Evolutionary conservation across 1,140 invertebrate species (phyloP).

Genomic region (Nephila pilipes): DNA sequence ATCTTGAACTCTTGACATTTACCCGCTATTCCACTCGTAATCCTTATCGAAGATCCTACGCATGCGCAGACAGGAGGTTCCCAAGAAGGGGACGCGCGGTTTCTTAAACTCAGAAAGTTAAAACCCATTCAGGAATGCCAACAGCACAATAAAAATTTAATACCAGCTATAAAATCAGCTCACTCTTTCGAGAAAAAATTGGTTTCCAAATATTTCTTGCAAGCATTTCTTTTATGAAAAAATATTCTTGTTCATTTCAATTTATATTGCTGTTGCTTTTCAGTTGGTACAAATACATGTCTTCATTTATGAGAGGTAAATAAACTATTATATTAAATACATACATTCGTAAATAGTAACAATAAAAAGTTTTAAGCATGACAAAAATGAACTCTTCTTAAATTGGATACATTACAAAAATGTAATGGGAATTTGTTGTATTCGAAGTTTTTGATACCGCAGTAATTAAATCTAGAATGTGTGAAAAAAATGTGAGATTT

Average conservation of each 20-base stretch:
- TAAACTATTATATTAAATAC: too few relatives aligned
- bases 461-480: too few relatives aligned
- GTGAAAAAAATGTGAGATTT: too few relatives aligned
- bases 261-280: neutral
- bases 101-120: constrained; percentile 27
- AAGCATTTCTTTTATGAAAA: neutral
- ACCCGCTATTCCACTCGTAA: constrained; percentile 13
- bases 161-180: neutral
- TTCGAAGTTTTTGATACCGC: too few relatives aligned
- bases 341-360: too few relatives aligned
- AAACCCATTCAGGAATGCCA: neutral
- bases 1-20: constrained; percentile 66
- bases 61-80: neutral
- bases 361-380: too few relatives aligned
- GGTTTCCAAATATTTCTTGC: neutral
- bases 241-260: neutral
- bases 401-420: too few relatives aligned
- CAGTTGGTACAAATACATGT: too few relatives aligned
- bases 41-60: neutral
- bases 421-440: too few relatives aligned
- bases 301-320: too few relatives aligned
- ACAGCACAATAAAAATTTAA: constrained; percentile 5
- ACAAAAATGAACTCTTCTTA: too few relatives aligned
- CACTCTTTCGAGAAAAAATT: neutral
- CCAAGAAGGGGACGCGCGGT: neutral